Evolutionary conservation across 2,113 vertebrate species (phyloP).

Genomic region (Neofelis nebulosa): DNA sequence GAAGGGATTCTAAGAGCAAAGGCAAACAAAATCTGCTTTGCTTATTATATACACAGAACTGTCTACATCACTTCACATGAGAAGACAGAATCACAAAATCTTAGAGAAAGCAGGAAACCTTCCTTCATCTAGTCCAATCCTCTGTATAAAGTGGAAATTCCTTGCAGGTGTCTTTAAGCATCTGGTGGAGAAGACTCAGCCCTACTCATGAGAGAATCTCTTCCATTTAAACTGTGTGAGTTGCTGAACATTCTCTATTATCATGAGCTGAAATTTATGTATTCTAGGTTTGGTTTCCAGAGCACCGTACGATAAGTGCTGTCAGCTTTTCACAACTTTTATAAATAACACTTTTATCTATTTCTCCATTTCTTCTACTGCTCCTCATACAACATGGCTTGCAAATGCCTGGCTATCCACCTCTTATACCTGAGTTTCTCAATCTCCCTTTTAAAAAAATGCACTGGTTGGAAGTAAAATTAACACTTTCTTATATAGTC

Average conservation of each 20-base stretch:
- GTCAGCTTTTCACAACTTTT: neutral
- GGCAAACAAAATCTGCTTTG: neutral
- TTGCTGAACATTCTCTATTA: neutral
- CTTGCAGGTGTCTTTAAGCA: neutral
- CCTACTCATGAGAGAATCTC: neutral
- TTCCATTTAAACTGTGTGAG: neutral
- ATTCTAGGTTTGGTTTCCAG: neutral
- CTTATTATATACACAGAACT: neutral
- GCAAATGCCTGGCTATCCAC: neutral
- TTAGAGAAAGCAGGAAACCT: neutral
- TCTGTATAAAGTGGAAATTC: neutral
- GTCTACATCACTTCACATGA: neutral
- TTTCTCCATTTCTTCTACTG: neutral
- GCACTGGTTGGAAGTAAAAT: neutral
- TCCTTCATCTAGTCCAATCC: neutral
- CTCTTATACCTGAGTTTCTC: neutral
- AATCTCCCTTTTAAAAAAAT: neutral
- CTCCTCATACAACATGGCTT: neutral
- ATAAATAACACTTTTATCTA: neutral
- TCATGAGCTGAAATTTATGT: neutral
- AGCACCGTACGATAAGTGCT: neutral
- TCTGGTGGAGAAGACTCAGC: neutral
- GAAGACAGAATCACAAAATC: constrained; percentile 14
- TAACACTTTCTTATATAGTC: neutral
- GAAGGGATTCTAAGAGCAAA: neutral